phyloP scores from a whole-genome alignment of 2,797 vertebrate species.

The Sylvilagus floridanus region DNA sequence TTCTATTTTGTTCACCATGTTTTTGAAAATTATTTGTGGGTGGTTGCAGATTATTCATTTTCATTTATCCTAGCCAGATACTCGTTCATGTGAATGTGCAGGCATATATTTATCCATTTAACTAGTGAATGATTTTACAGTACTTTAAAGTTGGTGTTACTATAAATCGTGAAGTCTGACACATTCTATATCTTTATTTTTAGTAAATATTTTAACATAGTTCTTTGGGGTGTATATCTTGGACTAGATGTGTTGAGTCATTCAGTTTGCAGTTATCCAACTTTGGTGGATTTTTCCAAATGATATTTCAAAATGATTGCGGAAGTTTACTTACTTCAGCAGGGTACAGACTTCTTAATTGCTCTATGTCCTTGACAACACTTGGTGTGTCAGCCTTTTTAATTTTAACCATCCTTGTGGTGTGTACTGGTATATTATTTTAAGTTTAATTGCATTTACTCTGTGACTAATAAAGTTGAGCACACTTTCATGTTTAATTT shows the following conservation, averaged over 20 bases:
- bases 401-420: constrained; percentile 34
- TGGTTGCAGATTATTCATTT: not conserved
- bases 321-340: not conserved
- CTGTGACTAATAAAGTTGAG: constrained; percentile 41
- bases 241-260: not conserved
- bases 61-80: not conserved
- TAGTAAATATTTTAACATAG: not conserved
- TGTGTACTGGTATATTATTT: constrained; percentile 6
- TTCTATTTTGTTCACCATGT: not conserved
- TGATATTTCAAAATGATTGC: not conserved
- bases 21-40: not conserved
- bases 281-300: not conserved
- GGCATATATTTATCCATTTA: not conserved
- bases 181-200: not conserved
- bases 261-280: not conserved
- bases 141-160: not conserved
- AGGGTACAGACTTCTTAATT: constrained; percentile 50
- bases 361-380: not conserved
- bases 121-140: not conserved
- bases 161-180: not conserved
- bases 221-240: not conserved
- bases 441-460: constrained; percentile 38
- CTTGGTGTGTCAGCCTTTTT: constrained; percentile 41
- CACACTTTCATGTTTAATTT: constrained; percentile 40
- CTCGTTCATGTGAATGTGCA: not conserved